Conservation (phyloP, 1,140 invertebrate species). For the Philotrypesis tridentata region DNA sequence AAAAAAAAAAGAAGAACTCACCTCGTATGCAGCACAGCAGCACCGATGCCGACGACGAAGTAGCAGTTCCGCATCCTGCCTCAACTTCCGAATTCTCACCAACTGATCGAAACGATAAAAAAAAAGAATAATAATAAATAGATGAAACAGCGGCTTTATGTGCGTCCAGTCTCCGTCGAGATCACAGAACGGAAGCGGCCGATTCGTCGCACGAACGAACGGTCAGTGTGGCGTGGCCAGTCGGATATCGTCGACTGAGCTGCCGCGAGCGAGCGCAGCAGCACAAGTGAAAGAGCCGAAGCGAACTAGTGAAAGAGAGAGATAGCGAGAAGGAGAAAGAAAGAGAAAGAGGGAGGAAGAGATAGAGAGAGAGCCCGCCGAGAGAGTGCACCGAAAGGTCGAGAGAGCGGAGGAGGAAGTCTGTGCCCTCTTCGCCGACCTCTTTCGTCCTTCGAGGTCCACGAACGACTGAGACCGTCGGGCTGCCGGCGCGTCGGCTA, state of each 20-base stretch:
- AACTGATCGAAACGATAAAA: slow-evolving; percentile 42
- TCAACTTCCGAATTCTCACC: background rate
- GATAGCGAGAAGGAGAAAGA: slow-evolving; percentile 33
- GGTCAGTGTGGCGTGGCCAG: background rate
- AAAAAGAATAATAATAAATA: slow-evolving; percentile 55
- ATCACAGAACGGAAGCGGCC: background rate
- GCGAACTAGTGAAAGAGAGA: slow-evolving; percentile 46
- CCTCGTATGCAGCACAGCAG: slow-evolving; percentile 69
- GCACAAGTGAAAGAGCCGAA: slow-evolving; percentile 41
- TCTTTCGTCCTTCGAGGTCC: slow-evolving; percentile 74
- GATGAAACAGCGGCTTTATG: slow-evolving; percentile 44
- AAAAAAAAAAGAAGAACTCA: slow-evolving; percentile 53
- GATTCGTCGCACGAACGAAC: slow-evolving; percentile 4
- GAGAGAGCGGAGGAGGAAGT: slow-evolving; percentile 64
- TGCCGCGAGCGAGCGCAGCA: background rate
- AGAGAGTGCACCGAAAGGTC: slow-evolving; percentile 44
- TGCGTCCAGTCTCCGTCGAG: background rate
- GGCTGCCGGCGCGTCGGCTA: slow-evolving; percentile 67
- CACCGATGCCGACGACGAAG: slow-evolving; percentile 61
- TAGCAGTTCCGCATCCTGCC: slow-evolving; percentile 64
- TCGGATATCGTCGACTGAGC: slow-evolving; percentile 31
- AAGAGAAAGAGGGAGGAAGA: slow-evolving; percentile 27
- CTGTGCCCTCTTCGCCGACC: slow-evolving; percentile 67
- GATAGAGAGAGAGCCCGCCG: slow-evolving; percentile 42
- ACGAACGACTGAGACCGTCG: slow-evolving; percentile 72